These are phyloP conservation scores for Drosophila neotestacea DNA, from an alignment of 2,888 invertebrate species.

Conservation along the genomic window DNA sequence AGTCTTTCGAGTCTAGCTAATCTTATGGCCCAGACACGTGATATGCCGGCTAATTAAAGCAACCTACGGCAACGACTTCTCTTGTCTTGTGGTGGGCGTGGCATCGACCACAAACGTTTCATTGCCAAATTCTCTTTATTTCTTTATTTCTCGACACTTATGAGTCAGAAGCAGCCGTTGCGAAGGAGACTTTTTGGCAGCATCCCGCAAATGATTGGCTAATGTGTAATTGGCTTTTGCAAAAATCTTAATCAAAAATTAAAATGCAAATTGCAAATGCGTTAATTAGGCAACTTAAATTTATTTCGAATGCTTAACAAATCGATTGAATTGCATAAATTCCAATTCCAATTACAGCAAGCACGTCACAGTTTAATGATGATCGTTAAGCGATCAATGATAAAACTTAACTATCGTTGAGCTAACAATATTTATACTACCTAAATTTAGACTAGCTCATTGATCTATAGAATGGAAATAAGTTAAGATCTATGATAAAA, in stretches of 20 bases:
- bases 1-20: not conserved
- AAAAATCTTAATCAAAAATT: not conserved
- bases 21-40: constrained; percentile 60
- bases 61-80: constrained; percentile 8
- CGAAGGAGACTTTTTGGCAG: constrained; percentile 66
- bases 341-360: not conserved
- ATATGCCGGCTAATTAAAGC: constrained; percentile 74
- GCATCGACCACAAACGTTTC: constrained; percentile 58
- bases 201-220: constrained; percentile 41
- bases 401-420: not conserved
- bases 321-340: constrained; percentile 1
- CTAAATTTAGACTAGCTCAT: not conserved
- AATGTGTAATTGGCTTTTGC: constrained; percentile 50
- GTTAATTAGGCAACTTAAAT: constrained; percentile 45
- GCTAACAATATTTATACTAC: not conserved
- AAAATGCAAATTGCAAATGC: constrained; percentile 11
- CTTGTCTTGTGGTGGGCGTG: constrained; percentile 57
- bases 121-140: constrained; percentile 64
- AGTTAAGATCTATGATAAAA: not conserved
- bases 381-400: constrained; percentile 2
- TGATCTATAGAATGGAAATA: constrained; percentile 1
- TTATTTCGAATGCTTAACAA: constrained; percentile 29
- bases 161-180: constrained; percentile 59
- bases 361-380: too few relatives aligned
- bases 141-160: constrained; percentile 40